Evolutionary conservation across 2,888 invertebrate genomes (phyloP).

Genomic region (Mythimna impura): DNA sequence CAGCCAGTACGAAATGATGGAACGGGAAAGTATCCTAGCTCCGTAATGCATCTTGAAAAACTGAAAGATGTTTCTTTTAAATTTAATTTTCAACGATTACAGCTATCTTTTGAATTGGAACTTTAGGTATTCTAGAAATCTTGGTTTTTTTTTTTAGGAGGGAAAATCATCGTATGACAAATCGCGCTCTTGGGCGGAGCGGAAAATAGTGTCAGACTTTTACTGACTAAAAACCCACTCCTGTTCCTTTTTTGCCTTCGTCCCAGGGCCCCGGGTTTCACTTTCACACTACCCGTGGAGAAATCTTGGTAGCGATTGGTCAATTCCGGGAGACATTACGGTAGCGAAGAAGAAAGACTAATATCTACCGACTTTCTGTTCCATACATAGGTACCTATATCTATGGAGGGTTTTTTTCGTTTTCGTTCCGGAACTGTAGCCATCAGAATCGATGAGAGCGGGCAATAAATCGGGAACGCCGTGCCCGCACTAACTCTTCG

Average conservation of each 20-base stretch:
- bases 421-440: slow-evolving; percentile 43
- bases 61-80: slow-evolving; percentile 39
- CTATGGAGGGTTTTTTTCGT: slow-evolving; percentile 39
- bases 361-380: slow-evolving; percentile 21
- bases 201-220: no score
- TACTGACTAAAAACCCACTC: no score
- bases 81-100: slow-evolving; percentile 50
- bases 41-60: slow-evolving; percentile 60
- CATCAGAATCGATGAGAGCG: slow-evolving; percentile 71
- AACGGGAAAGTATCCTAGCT: slow-evolving; percentile 72
- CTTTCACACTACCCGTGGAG: no score
- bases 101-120: slow-evolving; percentile 37
- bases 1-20: slow-evolving; percentile 79
- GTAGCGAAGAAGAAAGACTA: slow-evolving; percentile 3
- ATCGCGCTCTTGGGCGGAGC: no score
- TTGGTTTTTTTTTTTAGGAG: no score
- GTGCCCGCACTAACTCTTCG: slow-evolving; percentile 80
- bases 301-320: slow-evolving; percentile 28
- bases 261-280: no score
- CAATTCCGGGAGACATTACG: slow-evolving; percentile 27
- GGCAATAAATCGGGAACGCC: slow-evolving; percentile 76
- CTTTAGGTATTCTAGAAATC: slow-evolving; percentile 40
- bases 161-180: no score
- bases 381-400: slow-evolving; percentile 1
- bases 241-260: no score